Evolutionary conservation across 2,888 invertebrate species (phyloP).

Genomic region (Leptopilina syphax): DNA sequence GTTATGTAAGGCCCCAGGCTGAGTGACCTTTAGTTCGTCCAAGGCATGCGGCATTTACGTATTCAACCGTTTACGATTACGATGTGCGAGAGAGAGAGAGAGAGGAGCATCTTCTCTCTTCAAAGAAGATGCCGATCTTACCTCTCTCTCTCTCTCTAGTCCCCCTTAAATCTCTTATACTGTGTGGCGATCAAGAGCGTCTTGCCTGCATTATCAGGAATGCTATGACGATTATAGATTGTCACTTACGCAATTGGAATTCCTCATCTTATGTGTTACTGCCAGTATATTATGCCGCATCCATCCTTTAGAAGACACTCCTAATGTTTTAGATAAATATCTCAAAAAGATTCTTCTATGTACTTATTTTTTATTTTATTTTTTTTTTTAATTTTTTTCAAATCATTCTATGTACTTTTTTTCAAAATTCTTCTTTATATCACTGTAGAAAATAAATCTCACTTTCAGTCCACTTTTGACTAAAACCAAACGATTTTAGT

Average conservation of each 20-base stretch:
- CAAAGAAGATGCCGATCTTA: slow-evolving; percentile 30
- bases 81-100: neutral
- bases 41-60: slow-evolving; percentile 74
- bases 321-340: neutral
- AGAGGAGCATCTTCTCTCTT: slow-evolving; percentile 35
- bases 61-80: slow-evolving; percentile 48
- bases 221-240: slow-evolving; percentile 35
- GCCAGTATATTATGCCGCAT: neutral
- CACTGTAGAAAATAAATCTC: too few relatives aligned
- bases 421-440: too few relatives aligned
- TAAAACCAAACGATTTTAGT: too few relatives aligned
- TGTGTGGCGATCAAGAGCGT: slow-evolving; percentile 25
- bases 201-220: slow-evolving; percentile 35
- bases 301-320: neutral
- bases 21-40: slow-evolving; percentile 72
- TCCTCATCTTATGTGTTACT: slow-evolving; percentile 1
- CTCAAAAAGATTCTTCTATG: too few relatives aligned
- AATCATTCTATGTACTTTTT: too few relatives aligned
- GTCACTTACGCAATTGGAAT: slow-evolving; percentile 37
- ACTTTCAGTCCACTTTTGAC: too few relatives aligned
- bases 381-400: too few relatives aligned
- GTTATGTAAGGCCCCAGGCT: slow-evolving; percentile 73
- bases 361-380: too few relatives aligned
- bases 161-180: slow-evolving; percentile 20
- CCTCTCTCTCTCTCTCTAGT: slow-evolving; percentile 23